Base-by-base conservation (phyloP, 2,113 vertebrate genomes). In the Xyliphius kryptos region DNA sequence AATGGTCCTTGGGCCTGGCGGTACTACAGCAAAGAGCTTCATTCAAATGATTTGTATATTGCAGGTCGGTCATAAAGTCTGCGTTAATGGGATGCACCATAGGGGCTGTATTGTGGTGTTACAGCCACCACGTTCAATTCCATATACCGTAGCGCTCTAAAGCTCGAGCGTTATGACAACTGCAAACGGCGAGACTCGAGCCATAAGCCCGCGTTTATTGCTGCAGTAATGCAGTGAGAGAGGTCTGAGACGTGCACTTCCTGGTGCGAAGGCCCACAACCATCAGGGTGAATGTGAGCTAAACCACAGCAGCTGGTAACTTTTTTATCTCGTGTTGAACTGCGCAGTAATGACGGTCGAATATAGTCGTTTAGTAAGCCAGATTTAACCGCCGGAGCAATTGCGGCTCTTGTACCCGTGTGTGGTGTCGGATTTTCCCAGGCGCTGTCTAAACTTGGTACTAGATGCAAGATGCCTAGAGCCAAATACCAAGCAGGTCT, bases 1-100 rank as follows among this genome's bases (percentile, higher is more conserved):
- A 26, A 69, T 44, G 79, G 77, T 72, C 77, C 77, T 80, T 75
- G 66, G n/a, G n/a, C n/a, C n/a, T n/a, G n/a, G n/a, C n/a, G n/a
- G n/a, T n/a, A n/a, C n/a, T n/a, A n/a, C n/a, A n/a, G n/a, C n/a
- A n/a, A n/a, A 4, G 40, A 55, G 50, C 50, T 56, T 57, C 20
- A 26, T 56, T 48, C 63, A 57, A 41, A 51, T 43, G 63, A 41
- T 66, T 47, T 66, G 55, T 41, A 66, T 37, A 66, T 57, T 48
- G 13, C 32, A 15, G 19, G 26, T 4, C 17, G 19, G 17, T 15
- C 4, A 49, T 26, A 50, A 49, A 57, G 63, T 50, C 63, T n/a
- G n/a, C n/a, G n/a, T 41, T 57, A 50, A 58, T 51, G 20, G 54
- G 50, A 50, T 9, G 46, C 11, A 21, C 63, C 63, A 58, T 22